These are phyloP conservation scores for Lutra lutra DNA, from an alignment of 2,797 vertebrate genomes.

Conservation along the genomic window DNA sequence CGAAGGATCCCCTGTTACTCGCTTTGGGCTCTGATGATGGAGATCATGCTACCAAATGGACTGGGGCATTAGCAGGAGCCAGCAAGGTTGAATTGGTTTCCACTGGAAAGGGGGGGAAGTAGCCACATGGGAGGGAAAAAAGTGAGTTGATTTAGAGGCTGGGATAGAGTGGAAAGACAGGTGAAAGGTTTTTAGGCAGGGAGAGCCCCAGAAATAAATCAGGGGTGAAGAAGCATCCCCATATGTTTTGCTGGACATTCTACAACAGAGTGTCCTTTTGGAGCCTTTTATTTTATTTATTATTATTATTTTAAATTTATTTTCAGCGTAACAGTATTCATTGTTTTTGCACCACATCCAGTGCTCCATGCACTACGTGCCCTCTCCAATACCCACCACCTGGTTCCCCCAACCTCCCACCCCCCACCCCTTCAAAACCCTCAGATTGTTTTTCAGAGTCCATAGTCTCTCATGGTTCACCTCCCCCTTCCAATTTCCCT, in stretches of 20 bases:
- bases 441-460: no score
- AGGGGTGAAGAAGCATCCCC: background rate
- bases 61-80: background rate
- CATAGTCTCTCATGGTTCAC: no score
- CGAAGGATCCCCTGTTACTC: background rate
- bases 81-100: background rate
- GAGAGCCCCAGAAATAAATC: background rate
- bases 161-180: background rate
- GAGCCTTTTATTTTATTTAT: background rate
- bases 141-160: background rate
- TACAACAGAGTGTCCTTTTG: background rate
- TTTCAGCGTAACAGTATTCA: no score
- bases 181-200: background rate
- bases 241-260: background rate
- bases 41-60: background rate
- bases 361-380: no score
- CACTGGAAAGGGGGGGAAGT: background rate
- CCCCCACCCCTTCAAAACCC: no score
- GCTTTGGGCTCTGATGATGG: background rate
- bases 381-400: no score
- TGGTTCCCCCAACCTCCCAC: no score
- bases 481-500: no score
- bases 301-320: no score
- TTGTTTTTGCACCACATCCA: no score
- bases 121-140: background rate